Percentiles rank a stretch among this genome's conserved stretches.
Conservation (phyloP, 2,797 vertebrate species). For the Forpus xanthops region DNA sequence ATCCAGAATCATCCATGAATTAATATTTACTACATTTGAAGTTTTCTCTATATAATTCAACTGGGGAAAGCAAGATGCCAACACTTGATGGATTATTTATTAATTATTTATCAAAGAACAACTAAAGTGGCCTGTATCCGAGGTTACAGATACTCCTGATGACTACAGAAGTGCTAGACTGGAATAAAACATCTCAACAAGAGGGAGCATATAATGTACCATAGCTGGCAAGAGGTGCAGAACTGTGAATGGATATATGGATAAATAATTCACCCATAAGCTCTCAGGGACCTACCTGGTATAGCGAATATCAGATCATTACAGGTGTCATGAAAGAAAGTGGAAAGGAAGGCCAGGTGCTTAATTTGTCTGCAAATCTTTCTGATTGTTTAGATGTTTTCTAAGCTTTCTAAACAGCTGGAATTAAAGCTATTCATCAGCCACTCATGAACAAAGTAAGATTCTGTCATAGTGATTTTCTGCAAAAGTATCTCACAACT, state of each 20-base stretch:
- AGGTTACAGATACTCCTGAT: background rate
- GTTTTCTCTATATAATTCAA: background rate
- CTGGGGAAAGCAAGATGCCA: background rate
- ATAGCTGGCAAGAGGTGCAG: background rate
- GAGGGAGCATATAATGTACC: background rate
- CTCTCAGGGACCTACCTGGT: background rate
- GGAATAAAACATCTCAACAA: background rate
- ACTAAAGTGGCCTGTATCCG: background rate
- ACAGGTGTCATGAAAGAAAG: background rate
- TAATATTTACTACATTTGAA: background rate
- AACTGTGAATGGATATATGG: background rate
- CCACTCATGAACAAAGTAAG: background rate
- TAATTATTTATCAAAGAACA: background rate
- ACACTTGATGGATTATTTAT: background rate
- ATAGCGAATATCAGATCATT: background rate
- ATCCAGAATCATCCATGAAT: background rate
- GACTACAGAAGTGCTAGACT: background rate
- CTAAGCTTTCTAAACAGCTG: background rate
- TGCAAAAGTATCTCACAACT: constrained; percentile 3
- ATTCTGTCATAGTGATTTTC: background rate
- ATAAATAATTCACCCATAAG: background rate
- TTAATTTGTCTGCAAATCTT: background rate
- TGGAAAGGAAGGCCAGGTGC: background rate
- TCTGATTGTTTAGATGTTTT: background rate
- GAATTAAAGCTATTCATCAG: background rate